Base-by-base conservation (phyloP, 1,140 invertebrate genomes). In the Leptinotarsa defecta region DNA sequence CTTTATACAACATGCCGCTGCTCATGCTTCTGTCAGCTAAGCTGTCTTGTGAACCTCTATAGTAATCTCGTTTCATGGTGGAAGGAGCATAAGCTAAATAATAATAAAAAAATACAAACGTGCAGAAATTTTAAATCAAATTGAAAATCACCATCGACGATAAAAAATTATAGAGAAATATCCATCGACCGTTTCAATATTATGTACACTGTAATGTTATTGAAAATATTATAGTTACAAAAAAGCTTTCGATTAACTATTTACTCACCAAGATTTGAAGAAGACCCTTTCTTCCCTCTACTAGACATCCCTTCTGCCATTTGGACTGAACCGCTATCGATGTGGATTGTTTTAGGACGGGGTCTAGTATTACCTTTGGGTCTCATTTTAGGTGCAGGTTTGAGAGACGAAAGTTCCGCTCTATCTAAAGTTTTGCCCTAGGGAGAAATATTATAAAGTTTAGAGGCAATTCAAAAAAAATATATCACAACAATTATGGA, bases 341-440 rank as follows among this genome's bases (percentile, higher is more conserved):
- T 94, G 81, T 95, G 94, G 76, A 96, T 96, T 17, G 94, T 95
- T 87, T 95, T 95, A 52, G 94, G 94, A 48, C 94, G 87, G 68
- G 93, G 93, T 71, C 94, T 88, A 74, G 87, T 83, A 77, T 85
- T 78, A 75, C 85, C 88, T 84, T 91, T 91, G 74, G 87, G 87
- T 78, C 91, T 83, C 80, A 91, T 86, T 85, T 90, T 91, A 77
- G 89, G 88, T 52, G 88, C 87, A 67, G 87, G 84, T 81, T 85
- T 91, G 80, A 92, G 86, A 79, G 90, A 90, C 72, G 92, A 86
- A 76, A 93, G 85, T 79, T 94, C 92, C 61, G 86, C 78, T 80
- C 92, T 93, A 85, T 94, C 92, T 22, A 94, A 84, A 57, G 90
- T 90, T 87, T 94, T 94, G 75, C 93, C 93, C 92, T 92, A 78